Base-by-base conservation (phyloP, 2,797 vertebrate species). In the Gephyroberyx darwinii region DNA sequence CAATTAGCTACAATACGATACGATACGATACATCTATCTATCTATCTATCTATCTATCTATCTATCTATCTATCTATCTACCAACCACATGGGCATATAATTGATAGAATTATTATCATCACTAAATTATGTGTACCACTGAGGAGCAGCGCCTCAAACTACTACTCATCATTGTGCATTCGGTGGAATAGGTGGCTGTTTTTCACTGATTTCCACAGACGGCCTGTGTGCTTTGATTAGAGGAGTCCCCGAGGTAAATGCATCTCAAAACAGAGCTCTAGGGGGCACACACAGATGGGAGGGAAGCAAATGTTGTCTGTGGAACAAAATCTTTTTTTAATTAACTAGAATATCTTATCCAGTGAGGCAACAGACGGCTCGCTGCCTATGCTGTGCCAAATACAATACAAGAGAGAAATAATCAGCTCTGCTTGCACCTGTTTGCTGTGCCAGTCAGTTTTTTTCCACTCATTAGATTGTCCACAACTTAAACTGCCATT, bases 281-380 rank as follows among this genome's bases (percentile, higher is more conserved):
- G 83, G 70, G 72, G 74, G 17, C 47, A 53, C 66, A 69, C 64
- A 52, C 61, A 19, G 52, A 80, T 65, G 65, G 59, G 22, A 70
- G 64, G 59, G 58, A 80, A 66, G 68, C 14, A 68, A 52, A 39
- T 17, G 72, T 72, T 58, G 66, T 62, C 75, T 78, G 63, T 76
- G 70, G 61, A 86, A 84, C 78, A 81, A 78, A 86, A 84, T 45
- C 69, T 62, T 71, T 83, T 68, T 77, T 83, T 84, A 88, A 88
- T 91, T 86, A 86, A 88, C 78, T 79, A 55, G 50, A 77, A 76
- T 78, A 68, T 86, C 52, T 51, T 77, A 48, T 81, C 52, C 72
- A 61, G 37, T 50, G 62, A 83, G 70, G 70, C 14, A 17, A 73
- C 88, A 86, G 75, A 69, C 79, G 26, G 61, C 63, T 82, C 78